Conservation (phyloP, 1,140 invertebrate genomes). For the Metaphire vulgaris region DNA sequence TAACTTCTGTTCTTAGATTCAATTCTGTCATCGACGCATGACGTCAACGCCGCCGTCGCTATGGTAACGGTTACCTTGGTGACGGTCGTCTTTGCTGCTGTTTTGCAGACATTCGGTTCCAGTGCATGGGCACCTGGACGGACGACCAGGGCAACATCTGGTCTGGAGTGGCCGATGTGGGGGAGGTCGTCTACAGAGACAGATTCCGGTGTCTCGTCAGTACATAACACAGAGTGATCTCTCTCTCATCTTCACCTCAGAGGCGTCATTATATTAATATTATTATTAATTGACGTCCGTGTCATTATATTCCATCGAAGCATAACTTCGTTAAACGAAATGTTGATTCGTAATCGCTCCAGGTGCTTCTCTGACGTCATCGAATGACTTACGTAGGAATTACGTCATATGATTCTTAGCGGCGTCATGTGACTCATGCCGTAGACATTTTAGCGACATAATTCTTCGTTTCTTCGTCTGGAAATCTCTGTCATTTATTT, state of each 20-base stretch:
- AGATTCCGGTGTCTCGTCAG: constrained; percentile 49
- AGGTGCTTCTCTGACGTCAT: not conserved
- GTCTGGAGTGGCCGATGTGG: constrained; percentile 59
- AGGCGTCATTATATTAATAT: not conserved
- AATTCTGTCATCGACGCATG: too few relatives aligned
- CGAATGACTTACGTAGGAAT: too few relatives aligned
- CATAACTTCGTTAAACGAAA: not conserved
- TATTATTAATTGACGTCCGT: not conserved
- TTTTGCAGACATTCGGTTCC: constrained; percentile 37
- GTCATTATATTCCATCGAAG: not conserved
- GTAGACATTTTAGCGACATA: too few relatives aligned
- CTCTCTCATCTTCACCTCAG: not conserved
- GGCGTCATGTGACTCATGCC: too few relatives aligned
- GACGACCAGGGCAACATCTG: constrained; percentile 42
- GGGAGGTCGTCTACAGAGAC: constrained; percentile 42
- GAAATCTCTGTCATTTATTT: too few relatives aligned
- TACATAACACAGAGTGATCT: too few relatives aligned
- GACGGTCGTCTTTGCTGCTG: too few relatives aligned
- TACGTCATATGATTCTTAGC: too few relatives aligned
- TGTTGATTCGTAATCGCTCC: not conserved
- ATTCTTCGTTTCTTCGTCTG: too few relatives aligned
- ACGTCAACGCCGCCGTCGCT: too few relatives aligned
- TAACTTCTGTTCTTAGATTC: too few relatives aligned
- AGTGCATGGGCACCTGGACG: constrained; percentile 48
- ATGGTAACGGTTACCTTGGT: too few relatives aligned